Conservation (phyloP, 2,888 invertebrate species). For the Apeira syringaria region DNA sequence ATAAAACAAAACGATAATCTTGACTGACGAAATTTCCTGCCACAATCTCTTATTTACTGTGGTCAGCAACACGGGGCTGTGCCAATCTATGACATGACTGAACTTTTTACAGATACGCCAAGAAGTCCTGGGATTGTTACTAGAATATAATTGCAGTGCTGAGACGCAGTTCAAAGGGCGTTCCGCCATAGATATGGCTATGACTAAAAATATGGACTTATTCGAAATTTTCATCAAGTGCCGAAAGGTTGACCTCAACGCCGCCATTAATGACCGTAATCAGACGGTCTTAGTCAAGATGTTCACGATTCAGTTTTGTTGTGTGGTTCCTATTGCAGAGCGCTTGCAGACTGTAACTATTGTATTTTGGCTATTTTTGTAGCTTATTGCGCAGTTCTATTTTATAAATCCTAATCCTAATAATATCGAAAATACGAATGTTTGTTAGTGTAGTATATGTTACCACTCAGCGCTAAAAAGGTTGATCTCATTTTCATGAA, state of each 20-base stretch:
- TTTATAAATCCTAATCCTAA: too few relatives aligned
- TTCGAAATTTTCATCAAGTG: constrained; percentile 57
- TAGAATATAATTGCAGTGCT: constrained; percentile 55
- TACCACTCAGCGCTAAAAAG: too few relatives aligned
- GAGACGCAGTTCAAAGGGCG: constrained; percentile 50
- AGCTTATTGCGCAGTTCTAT: too few relatives aligned
- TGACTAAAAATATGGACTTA: constrained; percentile 45
- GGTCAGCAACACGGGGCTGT: too few relatives aligned
- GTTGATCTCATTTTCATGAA: too few relatives aligned
- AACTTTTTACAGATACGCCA: constrained; percentile 45
- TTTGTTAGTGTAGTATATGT: too few relatives aligned
- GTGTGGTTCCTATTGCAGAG: constrained; percentile 38
- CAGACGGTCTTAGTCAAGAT: constrained; percentile 64
- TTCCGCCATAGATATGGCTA: constrained; percentile 56
- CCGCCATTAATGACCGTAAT: constrained; percentile 53
- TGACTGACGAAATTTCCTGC: too few relatives aligned
- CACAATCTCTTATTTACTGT: too few relatives aligned
- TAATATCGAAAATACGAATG: too few relatives aligned
- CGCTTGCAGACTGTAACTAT: constrained; percentile 52
- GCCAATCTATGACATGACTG: too few relatives aligned
- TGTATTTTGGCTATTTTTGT: too few relatives aligned
- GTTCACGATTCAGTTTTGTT: constrained; percentile 54
- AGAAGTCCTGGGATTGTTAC: constrained; percentile 51
- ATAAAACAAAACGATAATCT: too few relatives aligned
- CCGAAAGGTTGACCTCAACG: constrained; percentile 55